These are phyloP conservation scores for Nasonia longicornis DNA, from an alignment of 1,140 invertebrate species.

Conservation along the genomic window DNA sequence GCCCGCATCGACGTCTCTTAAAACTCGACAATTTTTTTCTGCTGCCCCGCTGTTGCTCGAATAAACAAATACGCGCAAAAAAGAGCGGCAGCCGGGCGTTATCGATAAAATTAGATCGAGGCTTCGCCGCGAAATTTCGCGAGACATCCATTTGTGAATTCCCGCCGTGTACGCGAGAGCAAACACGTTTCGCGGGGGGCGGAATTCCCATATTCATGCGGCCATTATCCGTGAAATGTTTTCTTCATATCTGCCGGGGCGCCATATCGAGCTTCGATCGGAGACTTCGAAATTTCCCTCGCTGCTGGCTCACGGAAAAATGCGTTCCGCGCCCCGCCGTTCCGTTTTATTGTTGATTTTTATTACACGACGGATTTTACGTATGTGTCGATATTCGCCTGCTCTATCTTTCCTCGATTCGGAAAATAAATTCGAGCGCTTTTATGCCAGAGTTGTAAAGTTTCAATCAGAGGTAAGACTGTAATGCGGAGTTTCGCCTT, in stretches of 20 bases:
- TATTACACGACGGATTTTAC: neutral
- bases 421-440: too few relatives aligned
- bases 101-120: neutral
- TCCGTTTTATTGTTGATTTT: slow-evolving; percentile 19
- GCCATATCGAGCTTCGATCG: neutral
- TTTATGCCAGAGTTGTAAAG: too few relatives aligned
- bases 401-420: neutral
- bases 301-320: neutral
- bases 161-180: neutral
- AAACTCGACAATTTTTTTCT: neutral
- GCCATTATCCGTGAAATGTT: slow-evolving; percentile 31
- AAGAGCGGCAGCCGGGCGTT: neutral
- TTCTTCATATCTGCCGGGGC: slow-evolving; percentile 17
- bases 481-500: too few relatives aligned
- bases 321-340: neutral
- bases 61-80: neutral
- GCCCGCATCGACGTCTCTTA: slow-evolving; percentile 26
- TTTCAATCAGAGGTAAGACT: too few relatives aligned
- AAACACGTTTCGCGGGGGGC: neutral
- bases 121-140: neutral
- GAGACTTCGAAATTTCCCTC: slow-evolving; percentile 15
- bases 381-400: neutral
- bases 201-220: slow-evolving; percentile 15
- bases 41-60: neutral
- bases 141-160: slow-evolving; percentile 20